These are phyloP conservation scores for Eutrigla gurnardus DNA, from an alignment of 2,797 vertebrate genomes.

Conservation along the genomic window DNA sequence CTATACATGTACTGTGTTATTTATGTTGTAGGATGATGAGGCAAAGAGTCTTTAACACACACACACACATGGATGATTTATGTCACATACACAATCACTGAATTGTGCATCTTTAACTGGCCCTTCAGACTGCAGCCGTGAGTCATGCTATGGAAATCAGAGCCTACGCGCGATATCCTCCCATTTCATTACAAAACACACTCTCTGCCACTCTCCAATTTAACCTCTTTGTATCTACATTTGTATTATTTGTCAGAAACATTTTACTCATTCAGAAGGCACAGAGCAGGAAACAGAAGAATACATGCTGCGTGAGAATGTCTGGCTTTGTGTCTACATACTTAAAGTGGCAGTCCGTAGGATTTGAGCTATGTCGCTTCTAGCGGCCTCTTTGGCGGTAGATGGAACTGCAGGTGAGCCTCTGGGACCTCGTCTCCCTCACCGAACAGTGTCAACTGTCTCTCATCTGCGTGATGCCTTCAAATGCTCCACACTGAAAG, in stretches of 20 bases:
- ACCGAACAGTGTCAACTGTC: too few relatives aligned
- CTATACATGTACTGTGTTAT: slow-evolving; percentile 18
- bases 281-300: slow-evolving; percentile 8
- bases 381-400: too few relatives aligned
- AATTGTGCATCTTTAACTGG: slow-evolving; percentile 61
- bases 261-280: slow-evolving; percentile 24
- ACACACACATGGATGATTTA: slow-evolving; percentile 47
- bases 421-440: too few relatives aligned
- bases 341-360: too few relatives aligned
- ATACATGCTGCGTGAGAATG: not conserved
- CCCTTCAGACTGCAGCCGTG: slow-evolving; percentile 56
- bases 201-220: slow-evolving; percentile 18
- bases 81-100: slow-evolving; percentile 52
- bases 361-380: too few relatives aligned
- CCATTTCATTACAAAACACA: slow-evolving; percentile 20
- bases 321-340: not conserved
- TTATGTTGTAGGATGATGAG: slow-evolving; percentile 22
- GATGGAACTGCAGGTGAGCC: too few relatives aligned
- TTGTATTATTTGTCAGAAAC: slow-evolving; percentile 13
- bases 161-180: slow-evolving; percentile 21
- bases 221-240: slow-evolving; percentile 26
- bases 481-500: too few relatives aligned
- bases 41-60: slow-evolving; percentile 17
- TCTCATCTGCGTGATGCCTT: too few relatives aligned
- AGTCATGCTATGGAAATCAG: slow-evolving; percentile 50